A percentile compares a stretch with the other conserved stretches of the same genome.
Conservation (phyloP, 2,888 invertebrate species). For the Melanargia galathea region DNA sequence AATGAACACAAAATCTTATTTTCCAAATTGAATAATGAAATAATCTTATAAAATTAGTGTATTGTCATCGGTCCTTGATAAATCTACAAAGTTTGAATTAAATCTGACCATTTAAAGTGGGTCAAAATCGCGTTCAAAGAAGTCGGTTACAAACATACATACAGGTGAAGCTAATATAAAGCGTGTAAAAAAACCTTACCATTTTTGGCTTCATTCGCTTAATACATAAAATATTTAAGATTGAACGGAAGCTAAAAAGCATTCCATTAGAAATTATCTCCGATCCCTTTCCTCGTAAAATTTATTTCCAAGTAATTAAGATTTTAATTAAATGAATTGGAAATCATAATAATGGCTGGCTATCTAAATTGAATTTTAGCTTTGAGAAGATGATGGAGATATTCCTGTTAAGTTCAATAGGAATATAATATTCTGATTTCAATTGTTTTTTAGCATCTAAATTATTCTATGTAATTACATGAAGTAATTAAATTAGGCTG, state of each 20-base stretch:
- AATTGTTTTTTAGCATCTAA: neutral
- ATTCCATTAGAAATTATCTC: neutral
- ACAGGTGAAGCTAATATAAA: no score
- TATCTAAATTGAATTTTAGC: slow-evolving; percentile 19
- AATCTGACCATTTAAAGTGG: no score
- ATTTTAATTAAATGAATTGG: slow-evolving; percentile 22
- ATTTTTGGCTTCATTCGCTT: no score
- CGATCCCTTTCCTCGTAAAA: slow-evolving; percentile 1
- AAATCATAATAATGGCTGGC: slow-evolving; percentile 19
- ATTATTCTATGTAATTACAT: neutral
- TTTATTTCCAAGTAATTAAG: slow-evolving; percentile 18
- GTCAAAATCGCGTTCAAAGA: no score
- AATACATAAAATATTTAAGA: neutral
- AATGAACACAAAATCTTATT: no score
- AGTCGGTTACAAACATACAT: no score
- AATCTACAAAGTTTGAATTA: no score
- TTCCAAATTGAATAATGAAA: no score
- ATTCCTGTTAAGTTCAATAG: slow-evolving; percentile 11
- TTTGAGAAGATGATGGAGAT: slow-evolving; percentile 13
- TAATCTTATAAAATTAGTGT: no score
- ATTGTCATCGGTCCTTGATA: no score
- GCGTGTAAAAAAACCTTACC: no score
- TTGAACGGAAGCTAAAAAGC: neutral
- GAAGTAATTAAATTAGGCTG: no score
- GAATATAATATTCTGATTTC: slow-evolving; percentile 12